phyloP scores from a whole-genome alignment of 2,888 invertebrate genomes.

The Spilarctia lutea region DNA sequence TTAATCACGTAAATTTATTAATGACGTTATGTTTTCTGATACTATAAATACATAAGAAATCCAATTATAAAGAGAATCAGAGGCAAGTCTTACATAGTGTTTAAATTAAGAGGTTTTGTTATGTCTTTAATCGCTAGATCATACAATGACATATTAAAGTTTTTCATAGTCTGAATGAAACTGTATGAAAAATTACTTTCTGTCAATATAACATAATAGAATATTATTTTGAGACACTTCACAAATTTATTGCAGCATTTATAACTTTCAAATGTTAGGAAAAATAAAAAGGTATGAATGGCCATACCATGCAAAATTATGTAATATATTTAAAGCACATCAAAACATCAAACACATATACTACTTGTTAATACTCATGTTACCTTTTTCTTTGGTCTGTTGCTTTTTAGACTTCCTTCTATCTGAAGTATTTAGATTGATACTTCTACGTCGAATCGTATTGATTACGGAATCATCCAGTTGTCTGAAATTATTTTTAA shows the following conservation, averaged over 20 bases:
- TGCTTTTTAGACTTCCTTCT: constrained; percentile 90
- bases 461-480: constrained; percentile 90
- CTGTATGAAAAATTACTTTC: neutral
- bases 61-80: neutral
- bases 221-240: neutral
- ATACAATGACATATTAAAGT: neutral
- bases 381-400: constrained; percentile 91
- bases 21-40: neutral
- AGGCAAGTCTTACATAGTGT: neutral
- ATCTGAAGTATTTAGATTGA: constrained; percentile 86
- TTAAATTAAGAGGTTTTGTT: neutral
- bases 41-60: neutral
- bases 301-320: constrained; percentile 45
- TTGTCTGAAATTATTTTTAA: constrained; percentile 73
- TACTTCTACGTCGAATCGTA: constrained; percentile 88
- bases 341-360: constrained; percentile 28
- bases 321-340: constrained; percentile 37
- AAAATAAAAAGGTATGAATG: constrained; percentile 33
- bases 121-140: neutral
- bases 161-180: neutral
- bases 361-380: neutral
- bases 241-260: neutral
- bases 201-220: neutral
- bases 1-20: neutral
- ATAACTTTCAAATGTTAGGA: constrained; percentile 2